A percentile compares a stretch with the other conserved stretches of the same genome.
phyloP scores from a whole-genome alignment of 2,113 vertebrate genomes.

The western clawed frog (Xenopus tropicalis) region UCB_Xtro_10.0 CM004448.2:152917001-152917500 shows the following conservation, averaged over 20 bases:
- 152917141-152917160: no score
- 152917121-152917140: no score
- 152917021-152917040: no score
- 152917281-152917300: neutral
- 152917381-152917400: neutral
- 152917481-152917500: no score
- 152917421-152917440: neutral
- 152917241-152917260: neutral
- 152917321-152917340: neutral
- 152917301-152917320: neutral
- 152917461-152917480: neutral
- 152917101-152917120: no score
- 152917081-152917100: no score
- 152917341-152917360: slow-evolving; percentile 7
- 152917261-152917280: neutral
- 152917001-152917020: no score
- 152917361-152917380: neutral
- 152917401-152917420: slow-evolving; percentile 26
- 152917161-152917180: no score
- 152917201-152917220: no score
- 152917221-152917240: neutral
- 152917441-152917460: neutral
- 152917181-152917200: no score
- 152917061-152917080: no score
- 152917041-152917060: no score